These are phyloP conservation scores for Macroglossus sobrinus DNA, from an alignment of 2,113 vertebrate genomes.

Conservation along the genomic window DNA sequence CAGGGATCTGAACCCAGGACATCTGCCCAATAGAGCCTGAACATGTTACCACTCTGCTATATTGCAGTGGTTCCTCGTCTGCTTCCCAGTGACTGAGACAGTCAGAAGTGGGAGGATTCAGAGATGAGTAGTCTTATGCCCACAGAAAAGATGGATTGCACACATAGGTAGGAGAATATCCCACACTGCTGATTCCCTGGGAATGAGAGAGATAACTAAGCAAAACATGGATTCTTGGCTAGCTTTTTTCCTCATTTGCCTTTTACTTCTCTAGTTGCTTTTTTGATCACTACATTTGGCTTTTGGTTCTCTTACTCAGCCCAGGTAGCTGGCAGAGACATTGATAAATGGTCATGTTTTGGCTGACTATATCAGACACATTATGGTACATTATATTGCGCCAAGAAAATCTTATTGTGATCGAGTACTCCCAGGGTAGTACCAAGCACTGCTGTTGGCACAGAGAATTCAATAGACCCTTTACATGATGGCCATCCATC, in stretches of 20 bases:
- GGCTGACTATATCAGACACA: conserved; percentile 1
- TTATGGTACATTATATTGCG: neutral
- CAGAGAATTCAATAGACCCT: neutral
- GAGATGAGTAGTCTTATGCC: neutral
- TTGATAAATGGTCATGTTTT: conserved; percentile 20
- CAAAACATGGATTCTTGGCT: neutral
- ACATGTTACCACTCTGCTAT: neutral
- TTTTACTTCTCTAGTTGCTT: neutral
- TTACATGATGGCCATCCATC: neutral
- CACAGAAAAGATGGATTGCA: neutral
- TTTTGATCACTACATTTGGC: conserved; percentile 13
- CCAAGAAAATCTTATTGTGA: conserved; percentile 30
- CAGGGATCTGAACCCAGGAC: neutral
- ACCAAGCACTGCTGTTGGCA: neutral
- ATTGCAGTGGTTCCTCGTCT: neutral
- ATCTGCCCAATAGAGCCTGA: neutral
- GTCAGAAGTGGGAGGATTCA: neutral
- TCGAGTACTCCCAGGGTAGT: neutral
- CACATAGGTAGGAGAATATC: neutral
- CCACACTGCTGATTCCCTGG: neutral
- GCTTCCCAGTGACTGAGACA: neutral
- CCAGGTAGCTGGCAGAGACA: neutral
- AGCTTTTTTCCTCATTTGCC: neutral
- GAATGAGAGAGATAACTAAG: neutral
- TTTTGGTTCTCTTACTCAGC: conserved; percentile 3